Evolutionary conservation across 2,113 vertebrate species (phyloP).

Genomic region (Sapajus apella): DNA sequence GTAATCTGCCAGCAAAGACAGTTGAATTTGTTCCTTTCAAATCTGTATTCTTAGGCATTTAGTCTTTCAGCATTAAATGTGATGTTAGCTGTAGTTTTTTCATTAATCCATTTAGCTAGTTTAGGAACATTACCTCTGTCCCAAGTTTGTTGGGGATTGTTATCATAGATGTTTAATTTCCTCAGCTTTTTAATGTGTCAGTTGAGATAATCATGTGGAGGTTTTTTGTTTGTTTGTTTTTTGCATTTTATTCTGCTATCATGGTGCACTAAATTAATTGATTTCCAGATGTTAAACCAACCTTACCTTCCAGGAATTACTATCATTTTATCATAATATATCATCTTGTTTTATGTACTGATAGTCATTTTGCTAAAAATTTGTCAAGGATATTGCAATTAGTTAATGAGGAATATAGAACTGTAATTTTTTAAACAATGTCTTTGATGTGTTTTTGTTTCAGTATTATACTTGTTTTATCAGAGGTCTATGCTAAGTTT

Average conservation of each 20-base stretch:
- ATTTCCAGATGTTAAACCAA: background rate
- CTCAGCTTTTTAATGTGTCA: background rate
- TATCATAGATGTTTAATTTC: background rate
- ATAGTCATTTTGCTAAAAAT: background rate
- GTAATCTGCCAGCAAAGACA: background rate
- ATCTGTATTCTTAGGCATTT: background rate
- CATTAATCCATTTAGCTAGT: too few species aligned
- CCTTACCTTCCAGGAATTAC: background rate
- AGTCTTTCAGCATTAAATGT: background rate
- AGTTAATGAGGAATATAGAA: background rate
- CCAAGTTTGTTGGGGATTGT: background rate
- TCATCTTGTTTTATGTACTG: background rate
- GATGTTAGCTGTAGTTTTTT: background rate
- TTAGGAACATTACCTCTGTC: background rate
- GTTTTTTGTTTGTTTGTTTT: too few species aligned
- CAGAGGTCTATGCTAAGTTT: background rate
- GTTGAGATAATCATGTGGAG: background rate
- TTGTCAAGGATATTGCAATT: background rate
- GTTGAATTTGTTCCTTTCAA: background rate
- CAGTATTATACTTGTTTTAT: too few species aligned
- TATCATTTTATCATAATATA: background rate
- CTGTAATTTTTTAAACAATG: background rate
- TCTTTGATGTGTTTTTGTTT: background rate
- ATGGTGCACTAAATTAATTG: background rate
- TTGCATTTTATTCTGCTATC: background rate